Conservation (phyloP, 2,797 vertebrate species). For the Liasis olivaceus region DNA sequence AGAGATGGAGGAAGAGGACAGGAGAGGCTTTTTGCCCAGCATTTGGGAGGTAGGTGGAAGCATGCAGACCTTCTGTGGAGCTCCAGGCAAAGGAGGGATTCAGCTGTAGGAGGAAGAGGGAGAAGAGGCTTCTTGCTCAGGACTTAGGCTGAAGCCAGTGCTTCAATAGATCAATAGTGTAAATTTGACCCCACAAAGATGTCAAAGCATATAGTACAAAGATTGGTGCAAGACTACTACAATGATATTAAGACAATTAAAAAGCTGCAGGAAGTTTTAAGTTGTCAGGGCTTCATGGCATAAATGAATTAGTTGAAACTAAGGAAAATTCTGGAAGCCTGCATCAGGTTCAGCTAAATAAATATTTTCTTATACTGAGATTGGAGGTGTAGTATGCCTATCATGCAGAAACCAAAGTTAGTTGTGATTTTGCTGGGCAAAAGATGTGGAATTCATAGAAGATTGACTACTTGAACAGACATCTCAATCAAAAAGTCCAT, state of each 20-base stretch:
- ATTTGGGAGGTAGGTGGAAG: background rate
- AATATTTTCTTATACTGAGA: background rate
- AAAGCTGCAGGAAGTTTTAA: background rate
- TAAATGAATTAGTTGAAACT: background rate
- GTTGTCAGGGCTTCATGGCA: background rate
- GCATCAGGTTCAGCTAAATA: background rate
- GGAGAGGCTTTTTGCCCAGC: background rate
- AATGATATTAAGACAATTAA: background rate
- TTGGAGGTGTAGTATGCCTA: background rate
- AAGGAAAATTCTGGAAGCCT: background rate
- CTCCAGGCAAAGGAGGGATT: background rate
- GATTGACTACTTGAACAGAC: background rate
- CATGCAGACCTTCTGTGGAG: background rate
- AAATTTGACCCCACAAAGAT: background rate
- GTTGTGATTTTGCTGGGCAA: background rate
- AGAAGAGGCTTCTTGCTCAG: background rate
- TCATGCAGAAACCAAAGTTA: background rate
- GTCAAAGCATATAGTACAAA: background rate
- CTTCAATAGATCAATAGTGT: background rate
- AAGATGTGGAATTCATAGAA: background rate
- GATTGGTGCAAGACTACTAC: background rate
- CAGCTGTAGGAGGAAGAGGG: background rate
- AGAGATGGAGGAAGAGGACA: background rate
- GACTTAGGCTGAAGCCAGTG: background rate
- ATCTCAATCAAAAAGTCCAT: background rate